phyloP scores from a whole-genome alignment of 2,888 invertebrate species.

The Limnephilus rhombicus region DNA sequence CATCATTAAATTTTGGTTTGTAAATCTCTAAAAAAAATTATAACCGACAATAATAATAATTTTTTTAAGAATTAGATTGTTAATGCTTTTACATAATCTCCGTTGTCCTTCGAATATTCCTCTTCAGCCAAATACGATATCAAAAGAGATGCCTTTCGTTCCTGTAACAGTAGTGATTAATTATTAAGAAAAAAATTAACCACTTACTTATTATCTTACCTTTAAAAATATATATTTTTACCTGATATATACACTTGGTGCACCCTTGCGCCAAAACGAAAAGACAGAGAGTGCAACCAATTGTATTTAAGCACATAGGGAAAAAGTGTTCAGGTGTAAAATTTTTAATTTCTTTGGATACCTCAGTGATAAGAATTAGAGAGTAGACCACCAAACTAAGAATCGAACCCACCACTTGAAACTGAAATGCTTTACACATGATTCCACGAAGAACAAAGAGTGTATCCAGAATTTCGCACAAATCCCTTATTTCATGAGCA shows the following conservation, averaged over 20 bases:
- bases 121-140: slow-evolving; percentile 1
- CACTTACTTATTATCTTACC: too few relatives aligned
- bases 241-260: not conserved
- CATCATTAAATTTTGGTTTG: too few relatives aligned
- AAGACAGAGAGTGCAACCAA: not conserved
- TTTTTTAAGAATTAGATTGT: too few relatives aligned
- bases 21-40: too few relatives aligned
- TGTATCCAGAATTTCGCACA: not conserved
- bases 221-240: too few relatives aligned
- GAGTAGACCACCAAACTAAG: not conserved
- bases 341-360: not conserved
- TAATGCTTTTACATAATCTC: slow-evolving; percentile 5
- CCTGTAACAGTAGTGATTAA: not conserved
- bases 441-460: not conserved
- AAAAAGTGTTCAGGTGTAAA: not conserved
- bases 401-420: not conserved
- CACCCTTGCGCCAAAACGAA: not conserved
- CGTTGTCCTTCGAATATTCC: not conserved
- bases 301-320: not conserved
- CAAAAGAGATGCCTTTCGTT: not conserved
- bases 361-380: not conserved
- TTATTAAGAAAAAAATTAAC: too few relatives aligned
- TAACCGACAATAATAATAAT: not conserved
- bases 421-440: not conserved
- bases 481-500: not conserved